phyloP scores from a whole-genome alignment of 30 jellyfish, hydroid and myxozoan genomes.

The Phacellophora camtschatica region DNA sequence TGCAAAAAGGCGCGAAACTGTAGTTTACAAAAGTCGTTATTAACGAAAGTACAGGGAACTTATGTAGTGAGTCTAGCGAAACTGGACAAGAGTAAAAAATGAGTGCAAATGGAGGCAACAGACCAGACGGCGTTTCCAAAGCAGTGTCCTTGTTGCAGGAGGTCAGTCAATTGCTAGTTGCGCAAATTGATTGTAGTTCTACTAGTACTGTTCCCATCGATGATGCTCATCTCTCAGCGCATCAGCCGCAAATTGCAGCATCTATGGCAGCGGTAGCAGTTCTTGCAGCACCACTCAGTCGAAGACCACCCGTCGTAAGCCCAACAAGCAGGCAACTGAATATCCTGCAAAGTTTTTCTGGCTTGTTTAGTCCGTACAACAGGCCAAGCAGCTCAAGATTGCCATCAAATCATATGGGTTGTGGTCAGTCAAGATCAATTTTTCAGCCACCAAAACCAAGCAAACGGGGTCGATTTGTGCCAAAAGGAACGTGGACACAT shows the following conservation, averaged over 20 bases:
- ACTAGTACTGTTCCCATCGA: background rate
- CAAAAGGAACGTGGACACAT: background rate
- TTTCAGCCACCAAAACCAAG: background rate
- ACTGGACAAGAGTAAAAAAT: background rate
- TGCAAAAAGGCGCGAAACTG: background rate
- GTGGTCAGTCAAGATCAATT: background rate
- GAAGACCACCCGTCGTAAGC: background rate
- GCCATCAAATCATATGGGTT: background rate
- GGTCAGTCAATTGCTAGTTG: background rate
- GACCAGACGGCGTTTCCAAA: background rate
- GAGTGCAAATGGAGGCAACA: background rate
- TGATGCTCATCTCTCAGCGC: background rate
- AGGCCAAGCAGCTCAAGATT: background rate
- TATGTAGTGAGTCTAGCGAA: no score
- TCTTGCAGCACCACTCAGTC: background rate
- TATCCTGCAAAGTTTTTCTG: background rate
- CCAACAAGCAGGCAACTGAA: background rate
- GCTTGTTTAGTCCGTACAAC: background rate
- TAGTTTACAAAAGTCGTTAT: no score
- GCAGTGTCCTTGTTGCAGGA: background rate
- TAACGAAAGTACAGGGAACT: no score
- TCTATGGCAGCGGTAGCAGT: background rate
- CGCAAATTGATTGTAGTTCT: background rate
- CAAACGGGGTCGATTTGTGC: background rate
- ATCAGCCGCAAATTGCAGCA: background rate